These are phyloP conservation scores for Glossophaga mutica DNA, from an alignment of 2,797 vertebrate species.

Conservation along the genomic window DNA sequence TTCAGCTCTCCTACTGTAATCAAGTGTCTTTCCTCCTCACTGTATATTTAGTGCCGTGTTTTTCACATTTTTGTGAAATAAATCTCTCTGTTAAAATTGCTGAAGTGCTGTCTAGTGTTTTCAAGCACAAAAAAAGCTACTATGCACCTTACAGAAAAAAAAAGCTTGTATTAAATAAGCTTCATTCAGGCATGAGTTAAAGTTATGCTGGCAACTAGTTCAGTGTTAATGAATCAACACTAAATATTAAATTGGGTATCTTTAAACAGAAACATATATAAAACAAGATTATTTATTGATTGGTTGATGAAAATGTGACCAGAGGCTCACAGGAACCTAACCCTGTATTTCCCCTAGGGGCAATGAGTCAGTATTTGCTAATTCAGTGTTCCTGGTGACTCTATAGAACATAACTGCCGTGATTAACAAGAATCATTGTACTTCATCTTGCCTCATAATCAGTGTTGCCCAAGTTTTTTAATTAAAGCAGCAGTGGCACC, in stretches of 20 bases:
- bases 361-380: not conserved
- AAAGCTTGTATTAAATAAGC: not conserved
- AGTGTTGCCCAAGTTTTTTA: not conserved
- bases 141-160: not conserved
- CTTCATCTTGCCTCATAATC: not conserved
- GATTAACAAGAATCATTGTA: not conserved
- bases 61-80: not conserved
- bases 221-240: not conserved
- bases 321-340: not conserved
- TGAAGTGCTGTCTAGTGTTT: not conserved
- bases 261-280: slow-evolving; percentile 1
- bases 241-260: not conserved
- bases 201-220: not conserved
- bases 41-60: not conserved
- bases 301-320: not conserved
- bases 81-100: not conserved
- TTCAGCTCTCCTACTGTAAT: not conserved
- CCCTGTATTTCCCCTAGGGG: not conserved
- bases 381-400: not conserved
- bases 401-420: not conserved
- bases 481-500: not conserved
- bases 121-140: not conserved
- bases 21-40: not conserved
- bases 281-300: not conserved
- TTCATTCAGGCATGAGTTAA: not conserved